Evolutionary conservation across 2,888 invertebrate genomes (phyloP).

Genomic region (Diploptera punctata): DNA sequence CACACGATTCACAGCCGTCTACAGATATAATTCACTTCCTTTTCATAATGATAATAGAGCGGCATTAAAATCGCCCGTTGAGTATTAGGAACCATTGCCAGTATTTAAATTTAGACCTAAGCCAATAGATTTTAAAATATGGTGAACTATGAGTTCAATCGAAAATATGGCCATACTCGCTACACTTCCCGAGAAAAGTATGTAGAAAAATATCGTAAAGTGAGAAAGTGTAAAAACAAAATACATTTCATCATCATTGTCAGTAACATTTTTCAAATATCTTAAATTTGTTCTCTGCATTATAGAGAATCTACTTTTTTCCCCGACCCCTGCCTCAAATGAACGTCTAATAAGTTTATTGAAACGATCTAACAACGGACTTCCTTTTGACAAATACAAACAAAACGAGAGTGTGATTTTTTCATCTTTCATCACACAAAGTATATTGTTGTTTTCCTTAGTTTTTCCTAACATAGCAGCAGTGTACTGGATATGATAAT

Average conservation of each 20-base stretch:
- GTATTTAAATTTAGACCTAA: too few relatives aligned
- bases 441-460: neutral
- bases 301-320: neutral
- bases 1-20: too few relatives aligned
- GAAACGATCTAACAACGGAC: neutral
- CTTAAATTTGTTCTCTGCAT: neutral
- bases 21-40: too few relatives aligned
- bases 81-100: too few relatives aligned
- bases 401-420: neutral
- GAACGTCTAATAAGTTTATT: neutral
- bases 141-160: neutral
- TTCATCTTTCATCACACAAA: neutral
- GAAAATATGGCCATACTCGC: neutral
- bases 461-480: neutral
- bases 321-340: neutral
- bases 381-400: neutral
- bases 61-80: too few relatives aligned
- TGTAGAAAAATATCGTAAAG: neutral
- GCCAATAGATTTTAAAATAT: too few relatives aligned
- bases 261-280: neutral
- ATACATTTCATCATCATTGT: neutral
- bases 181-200: neutral
- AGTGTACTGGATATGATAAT: neutral
- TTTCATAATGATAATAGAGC: too few relatives aligned
- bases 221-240: conserved; percentile 9